phyloP scores from a whole-genome alignment of 1,140 invertebrate genomes.

The Heliconius eleuchia region DNA sequence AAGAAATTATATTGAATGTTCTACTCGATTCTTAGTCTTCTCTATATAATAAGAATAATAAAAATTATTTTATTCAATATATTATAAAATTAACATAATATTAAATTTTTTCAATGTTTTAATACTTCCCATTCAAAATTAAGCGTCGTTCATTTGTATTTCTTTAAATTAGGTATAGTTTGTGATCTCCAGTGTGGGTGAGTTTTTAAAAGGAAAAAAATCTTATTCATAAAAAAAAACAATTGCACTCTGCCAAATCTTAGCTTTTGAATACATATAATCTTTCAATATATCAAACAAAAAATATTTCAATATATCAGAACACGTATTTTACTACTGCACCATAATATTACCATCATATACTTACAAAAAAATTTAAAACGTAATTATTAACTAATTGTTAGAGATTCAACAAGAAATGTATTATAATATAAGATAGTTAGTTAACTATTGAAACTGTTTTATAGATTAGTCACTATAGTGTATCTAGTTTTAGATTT shows the following conservation, averaged over 20 bases:
- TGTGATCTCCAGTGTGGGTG: slow-evolving; percentile 55
- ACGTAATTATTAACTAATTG: neutral
- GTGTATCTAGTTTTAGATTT: slow-evolving; percentile 39
- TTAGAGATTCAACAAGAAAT: slow-evolving; percentile 41
- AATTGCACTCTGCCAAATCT: neutral
- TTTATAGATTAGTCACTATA: slow-evolving; percentile 43
- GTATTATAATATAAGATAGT: slow-evolving; percentile 39
- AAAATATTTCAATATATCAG: neutral
- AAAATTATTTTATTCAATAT: neutral
- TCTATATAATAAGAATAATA: neutral
- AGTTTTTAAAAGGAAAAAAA: slow-evolving; percentile 18
- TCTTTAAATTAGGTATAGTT: slow-evolving; percentile 70
- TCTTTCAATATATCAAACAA: neutral
- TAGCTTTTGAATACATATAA: neutral
- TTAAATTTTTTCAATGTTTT: neutral
- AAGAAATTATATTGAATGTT: neutral
- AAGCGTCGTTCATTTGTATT: slow-evolving; percentile 32
- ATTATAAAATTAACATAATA: slow-evolving; percentile 3
- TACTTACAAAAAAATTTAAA: neutral
- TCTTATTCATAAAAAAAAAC: slow-evolving; percentile 5
- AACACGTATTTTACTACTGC: neutral
- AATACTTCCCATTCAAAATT: neutral
- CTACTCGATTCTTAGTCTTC: neutral
- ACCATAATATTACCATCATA: neutral
- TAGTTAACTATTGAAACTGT: slow-evolving; percentile 41